Evolutionary conservation across 2,797 vertebrate species (phyloP), one percentile per base, ranked within the genome.

Genomic region (Remorina albescens): DNA sequence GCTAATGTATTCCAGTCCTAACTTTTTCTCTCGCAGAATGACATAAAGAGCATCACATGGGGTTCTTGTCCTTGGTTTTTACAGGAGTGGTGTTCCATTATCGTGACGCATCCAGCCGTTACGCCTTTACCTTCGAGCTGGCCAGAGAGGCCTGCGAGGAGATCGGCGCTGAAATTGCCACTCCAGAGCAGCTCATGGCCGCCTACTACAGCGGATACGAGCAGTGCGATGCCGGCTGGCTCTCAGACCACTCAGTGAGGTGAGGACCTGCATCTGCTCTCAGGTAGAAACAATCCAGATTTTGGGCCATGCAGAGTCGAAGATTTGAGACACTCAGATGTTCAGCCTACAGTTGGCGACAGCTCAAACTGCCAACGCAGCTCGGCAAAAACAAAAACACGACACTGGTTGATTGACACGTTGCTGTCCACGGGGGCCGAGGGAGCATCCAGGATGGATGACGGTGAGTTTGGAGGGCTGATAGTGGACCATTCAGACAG

Each of bases 21-120:
- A 30, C 30, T 30, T 30, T 30, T 30, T 30, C 30, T n/a, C n/a
- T n/a, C n/a, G n/a, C n/a, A n/a, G n/a, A n/a, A 37, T 8, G 4
- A 49, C 44, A n/a, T 39, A 19, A 53, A 61, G 23, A 26, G 6
- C 21, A 10, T 1, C n/a, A 16, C 36, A 50, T 26, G 54, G 8
- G 53, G 63, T n/a, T 30, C 13, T 49, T 19, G 7, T 62, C 65
- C 15, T 59, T 23, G 57, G 30, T 65, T 66, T n/a, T 72, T 21
- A 0, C 89, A 99, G 98, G 98, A 2, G 97, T 98, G 44, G 97
- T 99, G 62, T 99, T 99, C 71, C 96, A 96, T 74, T 98, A 98
- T 80, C 96, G 97, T 0, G 95, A 96, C 53, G 95, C 96, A 19
- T 95, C 94, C 44, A 94, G 92, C 36, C 96, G 96, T 0, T 97